These are phyloP conservation scores for Elephantulus edwardii DNA, from an alignment of 2,113 vertebrate species.

Conservation along the genomic window DNA sequence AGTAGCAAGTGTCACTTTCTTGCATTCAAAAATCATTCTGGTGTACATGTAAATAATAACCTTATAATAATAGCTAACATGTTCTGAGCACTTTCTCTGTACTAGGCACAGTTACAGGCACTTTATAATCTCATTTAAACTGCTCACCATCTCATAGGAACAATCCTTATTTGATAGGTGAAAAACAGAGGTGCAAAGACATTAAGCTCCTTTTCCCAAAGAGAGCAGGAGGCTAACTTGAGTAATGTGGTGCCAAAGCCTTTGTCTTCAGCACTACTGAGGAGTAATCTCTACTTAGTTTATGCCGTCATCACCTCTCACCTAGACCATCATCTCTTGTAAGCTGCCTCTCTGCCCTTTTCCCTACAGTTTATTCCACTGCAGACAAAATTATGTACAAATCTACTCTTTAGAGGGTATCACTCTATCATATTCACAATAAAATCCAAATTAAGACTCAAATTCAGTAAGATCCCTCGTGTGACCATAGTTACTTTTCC, in stretches of 20 bases:
- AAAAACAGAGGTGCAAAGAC: neutral
- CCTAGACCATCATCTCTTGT: neutral
- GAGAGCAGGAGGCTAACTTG: neutral
- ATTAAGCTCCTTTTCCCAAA: neutral
- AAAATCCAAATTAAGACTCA: neutral
- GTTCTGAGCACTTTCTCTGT: neutral
- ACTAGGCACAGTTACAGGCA: neutral
- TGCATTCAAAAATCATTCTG: constrained; percentile 34
- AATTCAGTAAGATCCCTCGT: neutral
- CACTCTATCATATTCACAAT: neutral
- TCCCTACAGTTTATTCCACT: neutral
- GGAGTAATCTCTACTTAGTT: neutral
- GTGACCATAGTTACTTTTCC: neutral
- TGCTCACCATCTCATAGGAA: neutral
- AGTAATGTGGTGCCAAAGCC: neutral
- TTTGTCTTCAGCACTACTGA: neutral
- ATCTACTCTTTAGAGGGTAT: neutral
- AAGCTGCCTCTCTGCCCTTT: neutral
- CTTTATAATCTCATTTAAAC: neutral
- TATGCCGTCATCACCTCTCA: neutral
- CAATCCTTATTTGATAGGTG: neutral
- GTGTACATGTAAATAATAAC: neutral
- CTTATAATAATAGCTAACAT: neutral
- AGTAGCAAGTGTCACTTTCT: neutral
- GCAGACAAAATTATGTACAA: neutral